These are phyloP conservation scores for Ctenochaetus hawaiiensis DNA, from an alignment of 2,797 vertebrate genomes.

Conservation along the genomic window DNA sequence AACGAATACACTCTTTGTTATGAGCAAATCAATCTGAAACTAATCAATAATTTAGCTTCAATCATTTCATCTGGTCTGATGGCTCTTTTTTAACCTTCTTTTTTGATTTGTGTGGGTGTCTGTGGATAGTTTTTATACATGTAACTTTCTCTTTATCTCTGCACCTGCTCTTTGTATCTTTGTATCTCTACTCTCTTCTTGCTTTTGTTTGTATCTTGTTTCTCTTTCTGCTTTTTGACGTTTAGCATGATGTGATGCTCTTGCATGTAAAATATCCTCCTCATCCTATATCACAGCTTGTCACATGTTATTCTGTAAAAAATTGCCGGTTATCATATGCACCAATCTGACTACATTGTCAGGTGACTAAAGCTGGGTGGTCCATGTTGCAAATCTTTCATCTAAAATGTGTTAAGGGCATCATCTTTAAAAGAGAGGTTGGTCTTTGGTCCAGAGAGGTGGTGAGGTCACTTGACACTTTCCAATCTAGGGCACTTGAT, in stretches of 20 bases:
- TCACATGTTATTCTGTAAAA: slow-evolving; percentile 13
- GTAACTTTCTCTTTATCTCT: slow-evolving; percentile 9
- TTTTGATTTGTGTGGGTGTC: slow-evolving; percentile 4
- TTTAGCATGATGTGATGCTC: background rate
- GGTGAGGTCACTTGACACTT: slow-evolving; percentile 68
- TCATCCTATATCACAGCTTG: background rate
- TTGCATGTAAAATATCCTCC: background rate
- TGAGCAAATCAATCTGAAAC: slow-evolving; percentile 70
- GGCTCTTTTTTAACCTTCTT: slow-evolving; percentile 16
- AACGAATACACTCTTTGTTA: slow-evolving; percentile 56
- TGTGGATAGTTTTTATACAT: slow-evolving; percentile 15
- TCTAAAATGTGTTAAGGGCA: slow-evolving; percentile 21
- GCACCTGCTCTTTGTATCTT: background rate
- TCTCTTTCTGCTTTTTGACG: background rate
- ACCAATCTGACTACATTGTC: background rate
- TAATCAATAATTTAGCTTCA: slow-evolving; percentile 74
- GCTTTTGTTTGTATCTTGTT: background rate
- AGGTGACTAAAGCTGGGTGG: background rate
- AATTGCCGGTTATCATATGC: background rate
- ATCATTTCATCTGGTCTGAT: slow-evolving; percentile 49
- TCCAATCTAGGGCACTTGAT: slow-evolving; percentile 76
- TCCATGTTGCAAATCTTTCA: slow-evolving; percentile 13
- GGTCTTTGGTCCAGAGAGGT: slow-evolving; percentile 34
- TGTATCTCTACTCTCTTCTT: background rate
- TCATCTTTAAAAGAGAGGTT: slow-evolving; percentile 15